Conservation (phyloP, 2,113 vertebrate species). For the Semnornis frantzii region DNA sequence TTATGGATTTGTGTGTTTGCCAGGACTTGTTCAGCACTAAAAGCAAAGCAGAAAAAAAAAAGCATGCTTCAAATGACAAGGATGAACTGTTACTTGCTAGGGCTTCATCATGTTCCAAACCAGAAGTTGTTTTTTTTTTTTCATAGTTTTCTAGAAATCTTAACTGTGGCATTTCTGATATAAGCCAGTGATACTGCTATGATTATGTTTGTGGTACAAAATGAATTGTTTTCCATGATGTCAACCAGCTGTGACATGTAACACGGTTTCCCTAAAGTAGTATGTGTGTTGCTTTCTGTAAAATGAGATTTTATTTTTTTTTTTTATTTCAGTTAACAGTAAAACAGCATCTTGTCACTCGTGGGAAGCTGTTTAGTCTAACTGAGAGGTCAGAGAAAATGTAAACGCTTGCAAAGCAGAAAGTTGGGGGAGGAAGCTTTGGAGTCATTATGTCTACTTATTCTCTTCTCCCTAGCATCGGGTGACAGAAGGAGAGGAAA, state of each 20-base stretch:
- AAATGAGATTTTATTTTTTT: background rate
- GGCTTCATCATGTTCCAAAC: background rate
- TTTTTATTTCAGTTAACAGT: background rate
- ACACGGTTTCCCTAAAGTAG: background rate
- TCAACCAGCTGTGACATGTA: background rate
- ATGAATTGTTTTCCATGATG: background rate
- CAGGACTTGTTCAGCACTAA: background rate
- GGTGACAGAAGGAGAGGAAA: no score
- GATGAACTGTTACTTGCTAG: background rate
- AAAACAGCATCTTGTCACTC: background rate
- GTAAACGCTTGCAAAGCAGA: background rate
- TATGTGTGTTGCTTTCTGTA: background rate
- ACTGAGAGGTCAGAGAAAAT: background rate
- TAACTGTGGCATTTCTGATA: background rate
- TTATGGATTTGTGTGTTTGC: background rate
- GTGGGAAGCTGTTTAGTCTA: background rate
- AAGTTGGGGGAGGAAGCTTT: background rate
- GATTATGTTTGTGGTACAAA: background rate
- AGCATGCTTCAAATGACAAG: background rate
- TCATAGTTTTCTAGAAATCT: background rate
- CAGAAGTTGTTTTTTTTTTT: background rate
- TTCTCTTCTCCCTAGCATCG: no score
- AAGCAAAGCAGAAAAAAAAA: background rate
- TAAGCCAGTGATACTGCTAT: background rate
- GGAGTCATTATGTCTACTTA: background rate